Conservation (phyloP, 2,797 vertebrate species). For the Trematomus bernacchii region DNA sequence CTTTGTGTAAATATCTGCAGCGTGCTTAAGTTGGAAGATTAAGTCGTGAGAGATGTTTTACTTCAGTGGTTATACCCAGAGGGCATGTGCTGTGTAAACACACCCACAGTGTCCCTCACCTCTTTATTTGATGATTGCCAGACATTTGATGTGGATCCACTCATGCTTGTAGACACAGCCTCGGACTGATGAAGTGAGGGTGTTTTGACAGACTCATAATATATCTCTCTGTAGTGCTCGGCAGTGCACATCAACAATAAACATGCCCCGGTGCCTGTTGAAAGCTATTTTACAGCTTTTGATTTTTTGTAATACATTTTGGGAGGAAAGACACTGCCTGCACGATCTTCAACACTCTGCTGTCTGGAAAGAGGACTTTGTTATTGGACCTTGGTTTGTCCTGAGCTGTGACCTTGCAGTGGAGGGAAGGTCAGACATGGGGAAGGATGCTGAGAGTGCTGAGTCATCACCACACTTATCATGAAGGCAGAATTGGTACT, state of each 20-base stretch:
- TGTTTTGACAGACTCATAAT: constrained; percentile 64
- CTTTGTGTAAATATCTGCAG: neutral
- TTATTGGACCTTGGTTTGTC: constrained; percentile 35
- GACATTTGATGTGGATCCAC: constrained; percentile 54
- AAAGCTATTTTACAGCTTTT: constrained; percentile 65
- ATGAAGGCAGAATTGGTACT: no score
- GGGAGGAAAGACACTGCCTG: constrained; percentile 27
- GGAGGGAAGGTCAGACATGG: neutral
- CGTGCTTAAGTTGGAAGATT: constrained; percentile 6
- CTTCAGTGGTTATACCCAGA: constrained; percentile 15
- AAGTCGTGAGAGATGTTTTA: constrained; percentile 4
- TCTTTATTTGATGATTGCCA: constrained; percentile 42
- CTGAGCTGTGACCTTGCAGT: constrained; percentile 38
- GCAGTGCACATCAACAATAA: constrained; percentile 59
- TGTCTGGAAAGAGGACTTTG: constrained; percentile 31
- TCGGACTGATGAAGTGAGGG: constrained; percentile 43
- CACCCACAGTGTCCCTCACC: constrained; percentile 24
- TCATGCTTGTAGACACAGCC: constrained; percentile 56
- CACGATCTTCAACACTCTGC: constrained; percentile 33
- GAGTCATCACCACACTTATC: neutral
- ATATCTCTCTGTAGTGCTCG: constrained; percentile 53
- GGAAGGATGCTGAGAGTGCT: neutral
- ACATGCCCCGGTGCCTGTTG: constrained; percentile 58
- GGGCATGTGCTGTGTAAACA: constrained; percentile 48
- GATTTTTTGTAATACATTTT: constrained; percentile 57